Evolutionary conservation across 2,797 vertebrate species (phyloP).

Genomic region (Octomys mimax): DNA sequence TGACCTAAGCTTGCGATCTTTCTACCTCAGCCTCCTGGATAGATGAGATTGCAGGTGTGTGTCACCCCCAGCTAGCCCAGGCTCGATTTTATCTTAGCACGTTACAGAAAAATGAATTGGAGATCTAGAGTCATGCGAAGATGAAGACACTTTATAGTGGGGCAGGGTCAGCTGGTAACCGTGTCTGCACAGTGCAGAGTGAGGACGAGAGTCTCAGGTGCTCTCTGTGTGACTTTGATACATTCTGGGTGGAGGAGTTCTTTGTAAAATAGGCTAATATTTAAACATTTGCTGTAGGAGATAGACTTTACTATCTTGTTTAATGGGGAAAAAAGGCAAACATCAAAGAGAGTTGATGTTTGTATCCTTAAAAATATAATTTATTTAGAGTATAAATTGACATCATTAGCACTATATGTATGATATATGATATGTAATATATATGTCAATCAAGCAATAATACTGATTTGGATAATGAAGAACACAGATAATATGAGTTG

Average conservation of each 20-base stretch:
- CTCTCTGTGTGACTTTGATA: conserved; percentile 1
- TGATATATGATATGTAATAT: background rate
- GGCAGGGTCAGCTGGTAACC: background rate
- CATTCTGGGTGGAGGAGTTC: background rate
- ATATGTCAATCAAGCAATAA: background rate
- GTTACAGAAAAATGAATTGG: background rate
- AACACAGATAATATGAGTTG: background rate
- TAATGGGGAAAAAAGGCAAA: background rate
- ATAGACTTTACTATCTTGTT: background rate
- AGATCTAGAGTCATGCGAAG: conserved; percentile 1
- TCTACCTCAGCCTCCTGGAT: background rate
- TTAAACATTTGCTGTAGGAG: background rate
- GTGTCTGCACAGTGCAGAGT: background rate
- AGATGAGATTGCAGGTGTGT: background rate
- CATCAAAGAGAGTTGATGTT: background rate
- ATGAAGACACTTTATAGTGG: background rate
- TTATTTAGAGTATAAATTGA: background rate
- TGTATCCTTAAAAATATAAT: background rate
- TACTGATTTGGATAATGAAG: background rate
- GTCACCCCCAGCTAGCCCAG: background rate
- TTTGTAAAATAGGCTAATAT: background rate
- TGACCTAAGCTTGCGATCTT: background rate
- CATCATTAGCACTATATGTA: background rate
- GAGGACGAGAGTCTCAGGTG: background rate
- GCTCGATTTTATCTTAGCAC: background rate